Conservation (phyloP, 2,888 invertebrate genomes). For the Elmis aenea region DNA sequence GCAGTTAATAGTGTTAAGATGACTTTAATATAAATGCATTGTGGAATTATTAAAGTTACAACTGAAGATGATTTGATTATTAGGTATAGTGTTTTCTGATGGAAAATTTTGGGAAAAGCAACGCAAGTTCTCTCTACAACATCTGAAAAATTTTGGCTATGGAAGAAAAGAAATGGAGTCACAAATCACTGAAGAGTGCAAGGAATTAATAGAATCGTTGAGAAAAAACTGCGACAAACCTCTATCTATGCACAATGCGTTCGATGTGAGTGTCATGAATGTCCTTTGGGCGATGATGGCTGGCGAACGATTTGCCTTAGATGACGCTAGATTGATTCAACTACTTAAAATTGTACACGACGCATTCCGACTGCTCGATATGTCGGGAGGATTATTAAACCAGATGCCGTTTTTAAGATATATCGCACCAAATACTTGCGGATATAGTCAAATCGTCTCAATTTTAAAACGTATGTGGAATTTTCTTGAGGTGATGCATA, state of each 20-base stretch:
- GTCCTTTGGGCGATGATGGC: conserved; percentile 67
- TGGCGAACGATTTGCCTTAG: conserved; percentile 58
- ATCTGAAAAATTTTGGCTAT: conserved; percentile 59
- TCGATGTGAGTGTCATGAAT: conserved; percentile 62
- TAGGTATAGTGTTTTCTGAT: conserved; percentile 66
- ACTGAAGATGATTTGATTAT: no score
- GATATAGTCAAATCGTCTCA: conserved; percentile 53
- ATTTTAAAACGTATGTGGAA: conserved; percentile 52
- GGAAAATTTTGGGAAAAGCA: conserved; percentile 62
- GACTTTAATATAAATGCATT: no score
- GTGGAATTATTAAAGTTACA: no score
- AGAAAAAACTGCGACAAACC: conserved; percentile 38
- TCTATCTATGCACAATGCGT: conserved; percentile 50
- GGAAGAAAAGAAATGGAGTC: conserved; percentile 59
- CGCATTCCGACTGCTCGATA: conserved; percentile 58
- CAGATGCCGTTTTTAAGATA: conserved; percentile 64
- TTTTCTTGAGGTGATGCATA: conserved; percentile 50
- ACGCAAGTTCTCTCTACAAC: conserved; percentile 61
- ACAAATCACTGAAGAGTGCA: conserved; percentile 55
- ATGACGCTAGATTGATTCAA: conserved; percentile 52
- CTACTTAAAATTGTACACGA: conserved; percentile 58
- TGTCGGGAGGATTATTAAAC: conserved; percentile 65
- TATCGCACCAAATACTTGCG: conserved; percentile 58
- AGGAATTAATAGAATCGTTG: conserved; percentile 49
- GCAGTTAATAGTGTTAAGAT: no score